Evolutionary conservation across 2,888 invertebrate species (phyloP), one percentile per base, ranked within the genome.

Genomic region (Lithophane semibrunnea): DNA sequence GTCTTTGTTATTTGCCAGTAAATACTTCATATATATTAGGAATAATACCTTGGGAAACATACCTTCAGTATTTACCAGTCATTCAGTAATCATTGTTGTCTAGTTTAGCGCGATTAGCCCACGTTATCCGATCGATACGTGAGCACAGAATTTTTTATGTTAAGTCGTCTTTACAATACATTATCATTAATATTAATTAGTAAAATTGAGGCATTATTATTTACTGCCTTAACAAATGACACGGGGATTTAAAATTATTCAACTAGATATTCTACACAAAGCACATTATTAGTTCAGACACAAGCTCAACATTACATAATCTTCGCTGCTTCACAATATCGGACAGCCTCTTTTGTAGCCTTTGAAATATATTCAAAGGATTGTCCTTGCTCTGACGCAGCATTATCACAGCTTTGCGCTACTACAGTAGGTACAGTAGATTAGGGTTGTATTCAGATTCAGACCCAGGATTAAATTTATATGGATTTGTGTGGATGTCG

Each of bases 341-440:
- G 29, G 71, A 52, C 70, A 65, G 47, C 8, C 13, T 61, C 71
- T 80, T 79, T 80, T 72, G 75, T 73, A 66, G 61, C 42, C 70
- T 80, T 73, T 67, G 58, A 74, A 78, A 85, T 72, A 56, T 60
- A 77, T 86, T 80, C 71, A 75, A 68, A 71, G 74, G 73, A 42
- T 65, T 63, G 72, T 60, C 75, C 58, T 60, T 64, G 68, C 64
- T 69, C 60, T 65, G 21, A 65, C 52, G 29, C 16, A 73, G 42
- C 63, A 72, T 82, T 75, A 85, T 70, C 65, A 77, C 65, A 77
- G 77, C 75, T 86, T 80, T 61, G 66, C 52, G 37, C 29, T 81
- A 75, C 79, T 79, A 75, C 58, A 54, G 42, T 71, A 42, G 8
- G 79, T 79, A 75, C 54, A 49, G 42, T 71, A 42, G 13, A 49